Evolutionary conservation across 2,888 invertebrate species (phyloP).

Genomic region (Strigamia crassipes): DNA sequence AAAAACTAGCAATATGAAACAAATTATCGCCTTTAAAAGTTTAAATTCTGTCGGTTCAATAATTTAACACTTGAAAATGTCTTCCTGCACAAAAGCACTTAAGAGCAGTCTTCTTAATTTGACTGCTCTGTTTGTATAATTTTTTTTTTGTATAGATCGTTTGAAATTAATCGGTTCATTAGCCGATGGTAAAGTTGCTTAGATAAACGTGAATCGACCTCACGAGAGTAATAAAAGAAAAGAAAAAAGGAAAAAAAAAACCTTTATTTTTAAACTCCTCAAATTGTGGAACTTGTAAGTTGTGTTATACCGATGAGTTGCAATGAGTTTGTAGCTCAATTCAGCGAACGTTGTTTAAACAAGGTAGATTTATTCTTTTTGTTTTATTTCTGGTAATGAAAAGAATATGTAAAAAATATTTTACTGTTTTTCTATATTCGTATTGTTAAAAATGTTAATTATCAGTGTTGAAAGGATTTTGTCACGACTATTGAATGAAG

Average conservation of each 20-base stretch:
- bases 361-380: not conserved
- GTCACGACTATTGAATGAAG: not conserved
- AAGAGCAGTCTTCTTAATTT: not conserved
- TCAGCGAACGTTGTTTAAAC: not conserved
- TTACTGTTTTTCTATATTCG: not conserved
- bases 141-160: not conserved
- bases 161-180: not conserved
- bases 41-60: not conserved
- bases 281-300: not conserved
- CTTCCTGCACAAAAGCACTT: constrained; percentile 30
- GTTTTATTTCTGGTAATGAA: not conserved
- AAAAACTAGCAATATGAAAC: not conserved
- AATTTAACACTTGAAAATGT: constrained; percentile 13
- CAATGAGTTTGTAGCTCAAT: not conserved
- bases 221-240: not conserved
- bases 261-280: not conserved
- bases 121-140: constrained; percentile 1
- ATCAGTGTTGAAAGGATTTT: not conserved
- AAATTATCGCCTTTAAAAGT: not conserved
- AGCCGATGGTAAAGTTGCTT: not conserved
- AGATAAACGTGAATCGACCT: not conserved
- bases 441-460: not conserved
- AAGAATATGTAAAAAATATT: not conserved
- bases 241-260: not conserved
- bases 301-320: not conserved